These are phyloP conservation scores for Tetheella fluctuosa DNA, from an alignment of 2,888 invertebrate genomes.

Conservation along the genomic window DNA sequence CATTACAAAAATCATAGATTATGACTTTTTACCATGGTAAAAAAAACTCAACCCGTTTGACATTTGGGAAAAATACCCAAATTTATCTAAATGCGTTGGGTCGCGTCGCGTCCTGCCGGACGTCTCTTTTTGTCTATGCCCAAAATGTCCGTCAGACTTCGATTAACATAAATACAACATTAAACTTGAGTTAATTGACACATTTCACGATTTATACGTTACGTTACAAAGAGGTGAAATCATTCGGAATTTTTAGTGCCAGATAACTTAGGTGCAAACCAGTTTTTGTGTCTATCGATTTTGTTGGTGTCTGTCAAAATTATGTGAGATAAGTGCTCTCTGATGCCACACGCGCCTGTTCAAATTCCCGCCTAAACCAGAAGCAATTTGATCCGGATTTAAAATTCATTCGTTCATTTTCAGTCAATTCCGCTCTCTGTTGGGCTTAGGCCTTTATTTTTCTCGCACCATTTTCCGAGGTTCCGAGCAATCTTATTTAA, in stretches of 20 bases:
- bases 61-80: conserved; percentile 51
- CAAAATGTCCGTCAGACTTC: conserved; percentile 63
- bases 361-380: conserved; percentile 34
- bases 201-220: conserved; percentile 78
- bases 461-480: conserved; percentile 26
- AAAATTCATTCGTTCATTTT: conserved; percentile 41
- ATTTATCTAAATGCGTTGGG: conserved; percentile 57
- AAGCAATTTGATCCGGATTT: conserved; percentile 40
- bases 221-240: conserved; percentile 61
- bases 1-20: conserved; percentile 13
- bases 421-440: conserved; percentile 32
- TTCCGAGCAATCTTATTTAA: conserved; percentile 33
- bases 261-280: conserved; percentile 23
- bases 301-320: conserved; percentile 26
- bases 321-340: conserved; percentile 25
- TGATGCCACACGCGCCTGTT: conserved; percentile 33
- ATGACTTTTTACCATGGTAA: conserved; percentile 27
- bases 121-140: conserved; percentile 65
- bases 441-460: conserved; percentile 22
- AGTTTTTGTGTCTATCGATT: conserved; percentile 26
- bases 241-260: conserved; percentile 48
- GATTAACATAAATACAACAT: conserved; percentile 82
- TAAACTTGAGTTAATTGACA: conserved; percentile 81
- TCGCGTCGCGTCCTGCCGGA: conserved; percentile 57
- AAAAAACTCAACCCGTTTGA: conserved; percentile 40